Evolutionary conservation across 2,797 vertebrate species (phyloP), one percentile per base, ranked within the genome.

Genomic region (Catharus ustulatus): DNA sequence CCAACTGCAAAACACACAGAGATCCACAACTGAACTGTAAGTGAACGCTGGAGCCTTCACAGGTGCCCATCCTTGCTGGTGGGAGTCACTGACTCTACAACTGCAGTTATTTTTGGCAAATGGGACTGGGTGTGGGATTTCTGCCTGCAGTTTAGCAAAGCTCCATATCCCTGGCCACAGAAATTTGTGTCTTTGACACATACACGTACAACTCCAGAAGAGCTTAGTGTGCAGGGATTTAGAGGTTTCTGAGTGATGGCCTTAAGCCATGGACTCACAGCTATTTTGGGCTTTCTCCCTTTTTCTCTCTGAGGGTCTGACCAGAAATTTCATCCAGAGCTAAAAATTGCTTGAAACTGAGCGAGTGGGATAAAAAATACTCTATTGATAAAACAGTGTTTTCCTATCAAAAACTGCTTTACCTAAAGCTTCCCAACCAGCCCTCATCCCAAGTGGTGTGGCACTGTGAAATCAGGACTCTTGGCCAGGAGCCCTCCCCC

Each of bases 221-320:
- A 87, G 90, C 83, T 95, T 84, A 88, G 32, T 6, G 5, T 67
- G 45, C 55, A 82, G 84, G 86, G 94, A 82, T 94, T 96, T 95
- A 73, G 42, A 40, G 1, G 0, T 93, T 93, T 77, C 59, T 63
- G 46, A 48, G 80, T 3, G 22, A 79, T 71, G 79, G 94, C 57
- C 72, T 91, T 96, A 93, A 96, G 87, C 75, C 49, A 29, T 19
- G 68, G 59, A 57, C 86, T 95, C 3, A 1, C 5, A 20, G 78
- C 74, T 94, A 74, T 95, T 95, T 95, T 87, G 77, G 93, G 68
- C 64, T 92, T 95, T 88, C 54, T 84, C 58, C 24, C 15, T 68
- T 80, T 78, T 45, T 66, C 32, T 78, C 71, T 89, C 78, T 32
- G 40, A 87, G 51, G 32, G 23, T 92, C 72, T 87, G 57, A 92